Evolutionary conservation across 2,113 vertebrate genomes (phyloP).

Genomic region (Piaya cayana): DNA sequence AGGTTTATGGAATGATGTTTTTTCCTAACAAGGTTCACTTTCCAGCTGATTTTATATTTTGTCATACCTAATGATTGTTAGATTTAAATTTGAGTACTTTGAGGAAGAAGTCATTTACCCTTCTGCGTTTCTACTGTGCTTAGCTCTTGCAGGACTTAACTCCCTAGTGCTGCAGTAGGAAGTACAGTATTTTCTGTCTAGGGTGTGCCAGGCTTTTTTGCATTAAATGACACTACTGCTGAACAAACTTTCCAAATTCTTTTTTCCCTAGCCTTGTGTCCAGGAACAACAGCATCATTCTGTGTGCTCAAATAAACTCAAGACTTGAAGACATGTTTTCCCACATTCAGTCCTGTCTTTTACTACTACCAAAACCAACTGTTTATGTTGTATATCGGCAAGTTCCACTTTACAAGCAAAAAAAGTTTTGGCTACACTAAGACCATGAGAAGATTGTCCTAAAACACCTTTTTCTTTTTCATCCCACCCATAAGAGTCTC

Average conservation of each 20-base stretch:
- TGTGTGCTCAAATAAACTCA: background rate
- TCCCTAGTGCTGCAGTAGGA: background rate
- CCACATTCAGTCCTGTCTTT: background rate
- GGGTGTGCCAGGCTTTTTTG: background rate
- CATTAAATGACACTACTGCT: background rate
- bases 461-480: background rate
- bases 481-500: background rate
- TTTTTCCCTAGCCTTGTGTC: background rate
- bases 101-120: background rate
- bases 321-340: background rate
- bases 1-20: background rate
- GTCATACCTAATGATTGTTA: accelerated
- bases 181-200: background rate
- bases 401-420: background rate
- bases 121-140: background rate
- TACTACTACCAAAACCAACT: background rate
- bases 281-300: background rate
- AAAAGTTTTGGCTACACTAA: background rate
- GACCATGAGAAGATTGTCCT: background rate
- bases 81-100: background rate
- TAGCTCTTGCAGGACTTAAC: background rate
- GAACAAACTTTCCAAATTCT: background rate
- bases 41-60: background rate
- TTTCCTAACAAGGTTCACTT: background rate
- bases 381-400: background rate